Conservation (phyloP, 2,888 invertebrate species). For the Latrodectus elegans region DNA sequence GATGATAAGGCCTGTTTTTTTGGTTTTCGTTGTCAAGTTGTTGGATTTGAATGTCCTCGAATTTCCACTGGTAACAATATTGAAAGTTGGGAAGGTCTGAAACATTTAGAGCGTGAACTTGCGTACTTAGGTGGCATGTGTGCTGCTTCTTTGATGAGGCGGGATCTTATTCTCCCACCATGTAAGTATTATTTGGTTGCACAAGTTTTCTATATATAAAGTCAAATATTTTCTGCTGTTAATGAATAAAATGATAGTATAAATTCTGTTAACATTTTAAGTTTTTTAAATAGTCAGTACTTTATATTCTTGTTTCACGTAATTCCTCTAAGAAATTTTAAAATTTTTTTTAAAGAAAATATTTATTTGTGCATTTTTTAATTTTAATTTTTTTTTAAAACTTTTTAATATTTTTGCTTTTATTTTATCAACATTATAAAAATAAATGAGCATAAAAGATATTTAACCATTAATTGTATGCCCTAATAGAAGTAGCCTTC, state of each 20-base stretch:
- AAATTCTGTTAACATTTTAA: background rate
- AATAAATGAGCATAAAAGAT: too few species aligned
- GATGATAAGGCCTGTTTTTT: slow-evolving; percentile 88
- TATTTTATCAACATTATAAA: background rate
- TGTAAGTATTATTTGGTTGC: slow-evolving; percentile 74
- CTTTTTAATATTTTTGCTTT: background rate
- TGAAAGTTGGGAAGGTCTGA: slow-evolving; percentile 77
- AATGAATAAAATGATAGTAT: background rate
- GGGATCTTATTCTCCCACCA: slow-evolving; percentile 83
- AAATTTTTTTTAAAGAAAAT: too few species aligned
- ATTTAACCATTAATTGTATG: too few species aligned
- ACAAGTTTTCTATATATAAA: too few species aligned
- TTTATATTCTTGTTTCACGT: background rate
- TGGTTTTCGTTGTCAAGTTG: slow-evolving; percentile 80
- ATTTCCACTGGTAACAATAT: slow-evolving; percentile 47
- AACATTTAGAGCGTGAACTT: slow-evolving; percentile 90
- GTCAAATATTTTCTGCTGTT: background rate
- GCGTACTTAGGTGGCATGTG: slow-evolving; percentile 93
- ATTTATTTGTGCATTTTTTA: too few species aligned
- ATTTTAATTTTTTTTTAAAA: background rate
- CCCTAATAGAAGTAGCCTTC: too few species aligned
- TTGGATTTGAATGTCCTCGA: slow-evolving; percentile 70
- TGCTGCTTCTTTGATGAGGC: slow-evolving; percentile 90
- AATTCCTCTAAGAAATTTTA: too few species aligned
- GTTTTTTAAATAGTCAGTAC: background rate